Base-by-base conservation (phyloP, 2,888 invertebrate species). In the Drosophila siamana region DNA sequence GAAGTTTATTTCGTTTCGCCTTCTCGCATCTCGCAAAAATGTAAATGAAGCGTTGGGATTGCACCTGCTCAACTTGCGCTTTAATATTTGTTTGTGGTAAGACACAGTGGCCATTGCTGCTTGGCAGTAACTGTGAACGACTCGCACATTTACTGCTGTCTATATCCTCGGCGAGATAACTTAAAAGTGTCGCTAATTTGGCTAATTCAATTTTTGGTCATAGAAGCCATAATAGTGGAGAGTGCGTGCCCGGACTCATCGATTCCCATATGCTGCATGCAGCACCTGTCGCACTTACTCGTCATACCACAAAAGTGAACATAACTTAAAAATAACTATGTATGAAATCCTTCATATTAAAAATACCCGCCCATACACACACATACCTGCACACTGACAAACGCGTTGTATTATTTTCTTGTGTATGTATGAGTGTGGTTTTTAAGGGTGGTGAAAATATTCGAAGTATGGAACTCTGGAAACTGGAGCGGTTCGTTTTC, bases 131-230 rank as follows among this genome's bases (percentile, higher is more conserved):
- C 70, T 80, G 74, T 33, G 36, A 51, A 33, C 8, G 26, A 8
- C 11, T 15, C 11, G 2, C 41, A 4, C 36, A 60, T 44, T n/a
- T 47, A 46, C 40, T 22, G 36, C 22, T 48, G 52, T 48, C 77
- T 83, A 81, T 82, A 80, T 79, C 61, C 28, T 26, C 6, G 8
- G 19, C 4, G 46, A 28, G 85, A 85, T 74, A 69, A 84, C 85
- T 60, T 77, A 88, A 86, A 85, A 85, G 88, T 85, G 88, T 63
- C 70, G 15, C 73, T 86, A 86, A 86, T 86, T 84, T 68, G 79
- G 65, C 44, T 84, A 84, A 84, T 84, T 88, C 69, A 86, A 84
- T 84, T 88, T 86, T 78, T 48, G 55, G 61, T 33, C 19, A 61
- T 59, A 40, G 87, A 82, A 82, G 82, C 87, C 87, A 33, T 75